phyloP scores from a whole-genome alignment of 2,797 vertebrate genomes.

The Morelia viridis region DNA sequence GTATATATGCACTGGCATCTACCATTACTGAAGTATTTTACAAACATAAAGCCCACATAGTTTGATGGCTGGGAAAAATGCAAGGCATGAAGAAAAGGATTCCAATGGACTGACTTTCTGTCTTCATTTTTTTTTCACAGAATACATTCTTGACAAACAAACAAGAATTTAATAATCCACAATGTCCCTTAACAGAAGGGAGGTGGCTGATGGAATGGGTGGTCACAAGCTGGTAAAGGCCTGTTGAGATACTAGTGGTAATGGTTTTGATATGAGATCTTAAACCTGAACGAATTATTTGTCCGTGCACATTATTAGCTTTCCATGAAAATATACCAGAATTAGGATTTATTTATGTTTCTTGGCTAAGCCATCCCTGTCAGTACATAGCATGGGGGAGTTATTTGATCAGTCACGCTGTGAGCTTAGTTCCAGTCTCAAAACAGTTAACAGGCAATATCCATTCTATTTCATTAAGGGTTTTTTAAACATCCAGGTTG shows the following conservation, averaged over 20 bases:
- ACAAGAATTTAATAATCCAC: background rate
- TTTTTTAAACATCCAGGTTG: background rate
- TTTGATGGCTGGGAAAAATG: background rate
- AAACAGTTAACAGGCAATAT: background rate
- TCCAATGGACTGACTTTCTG: background rate
- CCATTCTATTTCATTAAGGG: background rate
- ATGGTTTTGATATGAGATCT: background rate
- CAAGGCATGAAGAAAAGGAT: background rate
- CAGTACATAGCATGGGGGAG: background rate
- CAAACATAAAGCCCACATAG: background rate
- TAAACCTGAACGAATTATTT: background rate
- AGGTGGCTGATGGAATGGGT: background rate
- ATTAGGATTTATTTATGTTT: background rate
- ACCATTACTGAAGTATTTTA: background rate
- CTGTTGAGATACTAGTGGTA: background rate
- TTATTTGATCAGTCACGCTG: background rate
- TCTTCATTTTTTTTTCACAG: too few relatives aligned
- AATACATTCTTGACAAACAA: background rate
- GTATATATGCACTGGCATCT: background rate
- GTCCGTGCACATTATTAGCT: background rate
- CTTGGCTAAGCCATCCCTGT: background rate
- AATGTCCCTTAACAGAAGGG: background rate
- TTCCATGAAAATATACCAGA: background rate
- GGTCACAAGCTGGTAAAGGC: background rate
- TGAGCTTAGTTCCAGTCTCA: background rate